Conservation (phyloP, 2,797 vertebrate genomes). For the Anguilla pacifica region DNA sequence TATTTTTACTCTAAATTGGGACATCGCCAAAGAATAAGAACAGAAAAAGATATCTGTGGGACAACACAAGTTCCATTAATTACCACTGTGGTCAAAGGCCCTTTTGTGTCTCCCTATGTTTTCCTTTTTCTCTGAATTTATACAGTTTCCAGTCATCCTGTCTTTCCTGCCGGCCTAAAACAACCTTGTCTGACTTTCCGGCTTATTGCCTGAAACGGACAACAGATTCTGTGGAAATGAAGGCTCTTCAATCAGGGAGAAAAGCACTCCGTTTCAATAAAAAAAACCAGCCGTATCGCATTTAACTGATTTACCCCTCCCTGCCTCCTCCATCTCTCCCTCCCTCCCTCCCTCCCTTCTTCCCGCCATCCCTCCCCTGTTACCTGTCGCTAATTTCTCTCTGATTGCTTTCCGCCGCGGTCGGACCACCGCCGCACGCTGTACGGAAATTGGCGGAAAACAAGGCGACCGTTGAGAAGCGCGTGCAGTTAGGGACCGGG, state of each 20-base stretch:
- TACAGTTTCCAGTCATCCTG: not conserved
- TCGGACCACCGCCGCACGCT: not conserved
- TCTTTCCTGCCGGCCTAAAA: conserved; percentile 38
- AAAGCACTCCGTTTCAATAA: conserved; percentile 43
- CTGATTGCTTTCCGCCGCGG: conserved; percentile 33
- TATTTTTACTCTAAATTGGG: not conserved
- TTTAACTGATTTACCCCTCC: not conserved
- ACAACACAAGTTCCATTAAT: not conserved
- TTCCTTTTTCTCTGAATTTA: not conserved
- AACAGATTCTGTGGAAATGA: conserved; percentile 11
- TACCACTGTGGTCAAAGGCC: not conserved
- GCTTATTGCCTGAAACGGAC: conserved; percentile 24
- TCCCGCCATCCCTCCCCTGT: conserved; percentile 35
- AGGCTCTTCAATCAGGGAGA: conserved; percentile 47
- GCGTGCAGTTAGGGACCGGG: not conserved
- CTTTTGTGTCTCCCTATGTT: conserved; percentile 19
- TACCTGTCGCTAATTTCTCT: conserved; percentile 36
- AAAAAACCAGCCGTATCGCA: no score
- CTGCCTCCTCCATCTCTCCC: not conserved
- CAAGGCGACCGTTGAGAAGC: not conserved
- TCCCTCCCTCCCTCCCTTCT: not conserved
- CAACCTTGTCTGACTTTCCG: conserved; percentile 42
- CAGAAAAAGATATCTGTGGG: not conserved
- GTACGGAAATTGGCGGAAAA: not conserved
- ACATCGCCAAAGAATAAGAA: not conserved